These are phyloP conservation scores for Melangyna quadrimaculata DNA, from an alignment of 2,888 invertebrate species.

Conservation along the genomic window DNA sequence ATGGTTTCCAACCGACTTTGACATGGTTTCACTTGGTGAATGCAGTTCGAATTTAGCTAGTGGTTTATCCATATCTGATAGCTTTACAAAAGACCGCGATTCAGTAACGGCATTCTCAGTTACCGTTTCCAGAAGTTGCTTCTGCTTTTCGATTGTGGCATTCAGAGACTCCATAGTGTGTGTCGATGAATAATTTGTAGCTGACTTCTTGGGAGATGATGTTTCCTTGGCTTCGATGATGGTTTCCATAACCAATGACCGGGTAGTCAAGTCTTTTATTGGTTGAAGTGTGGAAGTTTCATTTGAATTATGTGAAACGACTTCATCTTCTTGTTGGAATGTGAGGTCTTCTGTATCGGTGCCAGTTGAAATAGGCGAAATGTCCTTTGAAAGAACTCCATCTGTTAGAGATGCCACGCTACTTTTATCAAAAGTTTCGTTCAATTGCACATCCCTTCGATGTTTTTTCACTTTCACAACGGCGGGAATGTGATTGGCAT, in stretches of 20 bases:
- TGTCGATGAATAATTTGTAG: conserved; percentile 65
- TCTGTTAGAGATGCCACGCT: conserved; percentile 80
- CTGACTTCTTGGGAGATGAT: conserved; percentile 79
- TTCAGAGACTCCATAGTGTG: conserved; percentile 79
- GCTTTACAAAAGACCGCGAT: conserved; percentile 85
- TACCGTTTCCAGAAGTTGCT: conserved; percentile 80
- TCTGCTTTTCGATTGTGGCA: conserved; percentile 80
- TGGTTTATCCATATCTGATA: conserved; percentile 90
- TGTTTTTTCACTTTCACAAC: conserved; percentile 76
- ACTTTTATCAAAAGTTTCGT: conserved; percentile 81
- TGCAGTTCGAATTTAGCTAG: conserved; percentile 81
- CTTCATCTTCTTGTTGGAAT: conserved; percentile 80
- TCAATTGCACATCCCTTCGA: conserved; percentile 79
- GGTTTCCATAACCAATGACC: conserved; percentile 80
- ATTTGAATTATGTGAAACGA: conserved; percentile 39
- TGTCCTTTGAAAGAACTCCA: conserved; percentile 80
- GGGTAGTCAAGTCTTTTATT: conserved; percentile 75
- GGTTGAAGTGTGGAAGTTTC: conserved; percentile 68
- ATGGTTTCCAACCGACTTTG: conserved; percentile 80
- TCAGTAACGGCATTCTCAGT: conserved; percentile 79
- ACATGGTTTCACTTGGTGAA: conserved; percentile 78
- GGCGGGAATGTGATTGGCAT: conserved; percentile 38
- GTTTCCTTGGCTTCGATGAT: conserved; percentile 81
- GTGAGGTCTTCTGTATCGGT: conserved; percentile 81
- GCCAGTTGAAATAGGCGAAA: conserved; percentile 79